phyloP scores from a whole-genome alignment of 2,113 vertebrate species.

The Chloebia gouldiae region DNA sequence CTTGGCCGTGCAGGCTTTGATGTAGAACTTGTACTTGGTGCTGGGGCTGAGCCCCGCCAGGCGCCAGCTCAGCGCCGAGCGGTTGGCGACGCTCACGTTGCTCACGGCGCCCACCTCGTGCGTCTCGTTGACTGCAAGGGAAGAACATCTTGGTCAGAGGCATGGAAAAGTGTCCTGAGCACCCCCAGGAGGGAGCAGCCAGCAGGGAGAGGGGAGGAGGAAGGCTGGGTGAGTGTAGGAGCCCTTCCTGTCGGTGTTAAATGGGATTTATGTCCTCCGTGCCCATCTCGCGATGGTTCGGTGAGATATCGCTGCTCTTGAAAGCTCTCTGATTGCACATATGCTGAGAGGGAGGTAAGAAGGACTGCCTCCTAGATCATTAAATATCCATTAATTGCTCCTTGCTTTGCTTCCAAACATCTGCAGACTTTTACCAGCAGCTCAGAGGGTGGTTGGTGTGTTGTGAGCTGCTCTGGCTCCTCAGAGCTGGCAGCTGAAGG shows the following conservation, averaged over 20 bases:
- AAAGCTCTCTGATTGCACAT: neutral
- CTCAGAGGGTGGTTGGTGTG: neutral
- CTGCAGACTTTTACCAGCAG: neutral
- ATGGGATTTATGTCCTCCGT: neutral
- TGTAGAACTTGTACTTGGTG: slow-evolving; percentile 92
- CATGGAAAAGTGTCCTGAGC: fast-evolving
- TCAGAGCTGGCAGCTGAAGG: neutral
- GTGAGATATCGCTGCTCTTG: neutral
- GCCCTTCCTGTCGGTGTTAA: neutral
- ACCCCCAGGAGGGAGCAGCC: neutral
- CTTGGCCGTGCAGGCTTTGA: slow-evolving; percentile 84
- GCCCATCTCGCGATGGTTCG: neutral
- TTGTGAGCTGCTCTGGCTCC: neutral
- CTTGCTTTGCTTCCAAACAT: neutral
- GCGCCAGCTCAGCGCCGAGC: slow-evolving; percentile 75
- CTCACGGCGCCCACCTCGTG: slow-evolving; percentile 80
- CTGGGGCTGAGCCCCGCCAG: slow-evolving; percentile 80
- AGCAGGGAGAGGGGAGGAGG: neutral
- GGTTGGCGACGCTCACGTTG: slow-evolving; percentile 78
- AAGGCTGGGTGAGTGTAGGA: neutral
- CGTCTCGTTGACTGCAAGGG: slow-evolving; percentile 86
- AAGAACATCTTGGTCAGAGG: neutral
- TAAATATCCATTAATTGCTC: neutral
- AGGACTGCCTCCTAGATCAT: neutral
- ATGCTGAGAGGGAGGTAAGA: neutral